Evolutionary conservation across 2,797 vertebrate species (phyloP).

Genomic region (Enteromius treurensis): DNA sequence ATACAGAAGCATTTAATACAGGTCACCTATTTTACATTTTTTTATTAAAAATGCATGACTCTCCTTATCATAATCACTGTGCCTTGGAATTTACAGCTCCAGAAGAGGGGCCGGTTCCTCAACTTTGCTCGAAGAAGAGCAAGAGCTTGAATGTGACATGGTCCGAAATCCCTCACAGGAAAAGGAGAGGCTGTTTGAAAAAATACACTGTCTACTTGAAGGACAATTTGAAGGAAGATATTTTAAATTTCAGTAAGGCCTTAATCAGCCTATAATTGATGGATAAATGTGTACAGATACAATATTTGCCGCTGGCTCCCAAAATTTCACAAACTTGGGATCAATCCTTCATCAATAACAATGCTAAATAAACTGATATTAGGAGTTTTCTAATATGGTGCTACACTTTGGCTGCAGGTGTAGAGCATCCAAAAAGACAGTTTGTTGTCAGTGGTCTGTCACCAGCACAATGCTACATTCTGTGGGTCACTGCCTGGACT

Average conservation of each 20-base stretch:
- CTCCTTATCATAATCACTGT: neutral
- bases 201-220: slow-evolving; percentile 77
- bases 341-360: neutral
- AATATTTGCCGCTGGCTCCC: neutral
- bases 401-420: slow-evolving; percentile 49
- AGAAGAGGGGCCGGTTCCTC: slow-evolving; percentile 35
- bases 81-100: slow-evolving; percentile 42
- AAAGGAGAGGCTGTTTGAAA: slow-evolving; percentile 82
- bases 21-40: no score
- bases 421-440: slow-evolving; percentile 7
- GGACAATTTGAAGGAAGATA: slow-evolving; percentile 17
- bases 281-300: neutral
- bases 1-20: no score
- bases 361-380: neutral
- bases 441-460: slow-evolving; percentile 62
- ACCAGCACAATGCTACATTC: slow-evolving; percentile 65
- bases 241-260: slow-evolving; percentile 52
- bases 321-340: neutral
- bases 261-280: neutral
- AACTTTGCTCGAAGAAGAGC: neutral
- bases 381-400: neutral
- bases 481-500: slow-evolving; percentile 85
- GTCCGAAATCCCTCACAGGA: slow-evolving; percentile 70
- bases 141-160: slow-evolving; percentile 76
- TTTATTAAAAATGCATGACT: neutral